These are phyloP conservation scores for Camponotus vicinus DNA, from an alignment of 1,140 invertebrate genomes.

Conservation along the genomic window DNA sequence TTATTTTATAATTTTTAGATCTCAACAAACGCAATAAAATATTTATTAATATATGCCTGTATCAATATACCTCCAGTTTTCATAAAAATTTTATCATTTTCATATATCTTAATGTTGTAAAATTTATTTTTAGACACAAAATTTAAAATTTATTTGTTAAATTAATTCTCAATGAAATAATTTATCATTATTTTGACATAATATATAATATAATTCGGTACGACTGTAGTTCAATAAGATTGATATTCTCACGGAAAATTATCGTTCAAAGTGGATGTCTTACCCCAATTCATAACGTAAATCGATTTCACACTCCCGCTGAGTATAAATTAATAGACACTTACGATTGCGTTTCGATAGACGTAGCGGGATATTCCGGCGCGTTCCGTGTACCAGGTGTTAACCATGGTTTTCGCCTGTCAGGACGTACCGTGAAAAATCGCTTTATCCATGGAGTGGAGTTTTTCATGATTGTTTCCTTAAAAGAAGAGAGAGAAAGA, in stretches of 20 bases:
- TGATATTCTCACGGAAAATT: constrained; percentile 8
- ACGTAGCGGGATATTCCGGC: constrained; percentile 64
- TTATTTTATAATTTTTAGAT: background rate
- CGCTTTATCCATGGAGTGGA: constrained; percentile 64
- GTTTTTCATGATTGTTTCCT: background rate
- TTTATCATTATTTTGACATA: background rate
- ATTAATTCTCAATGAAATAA: background rate
- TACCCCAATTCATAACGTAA: constrained; percentile 38
- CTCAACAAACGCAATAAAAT: no score
- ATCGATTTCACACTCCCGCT: constrained; percentile 78
- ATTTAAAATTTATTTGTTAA: background rate
- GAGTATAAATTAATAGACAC: constrained; percentile 80
- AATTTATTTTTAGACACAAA: background rate
- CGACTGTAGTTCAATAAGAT: background rate
- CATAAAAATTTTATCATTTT: background rate
- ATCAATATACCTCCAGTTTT: no score
- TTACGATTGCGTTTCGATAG: constrained; percentile 66
- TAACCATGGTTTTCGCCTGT: constrained; percentile 52
- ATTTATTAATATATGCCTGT: no score
- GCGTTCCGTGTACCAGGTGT: constrained; percentile 74
- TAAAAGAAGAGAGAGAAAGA: background rate
- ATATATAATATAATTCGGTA: background rate
- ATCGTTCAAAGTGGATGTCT: background rate
- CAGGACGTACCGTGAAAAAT: constrained; percentile 75
- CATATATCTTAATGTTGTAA: background rate